These are phyloP conservation scores for Drosophila burlai DNA, from an alignment of 1,140 invertebrate genomes.

Conservation along the genomic window DNA sequence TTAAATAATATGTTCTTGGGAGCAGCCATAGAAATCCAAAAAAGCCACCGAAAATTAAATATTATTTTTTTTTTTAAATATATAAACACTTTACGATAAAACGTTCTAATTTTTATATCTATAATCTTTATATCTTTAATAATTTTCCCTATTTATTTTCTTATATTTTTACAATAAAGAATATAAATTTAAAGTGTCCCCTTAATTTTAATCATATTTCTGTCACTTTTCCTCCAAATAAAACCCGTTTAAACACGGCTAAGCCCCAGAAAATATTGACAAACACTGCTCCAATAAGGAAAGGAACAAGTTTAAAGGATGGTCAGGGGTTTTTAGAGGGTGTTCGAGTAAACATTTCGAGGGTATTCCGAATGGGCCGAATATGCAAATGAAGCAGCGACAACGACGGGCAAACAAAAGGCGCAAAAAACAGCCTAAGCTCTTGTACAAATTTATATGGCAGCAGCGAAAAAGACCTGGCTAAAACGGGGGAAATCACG, in stretches of 20 bases:
- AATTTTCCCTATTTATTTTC: not conserved
- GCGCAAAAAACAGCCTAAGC: conserved; percentile 60
- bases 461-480: conserved; percentile 20
- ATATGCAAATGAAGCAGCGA: conserved; percentile 69
- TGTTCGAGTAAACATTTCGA: conserved; percentile 39
- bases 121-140: not conserved
- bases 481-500: conserved; percentile 22
- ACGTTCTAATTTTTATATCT: not conserved
- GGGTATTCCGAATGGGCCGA: conserved; percentile 67
- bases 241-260: conserved; percentile 12
- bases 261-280: not conserved
- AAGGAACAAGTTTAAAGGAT: conserved; percentile 7
- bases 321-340: conserved; percentile 17
- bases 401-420: conserved; percentile 27
- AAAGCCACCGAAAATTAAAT: no score
- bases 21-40: not conserved
- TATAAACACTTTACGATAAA: not conserved
- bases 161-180: not conserved
- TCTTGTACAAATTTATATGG: conserved; percentile 78
- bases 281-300: conserved; percentile 10
- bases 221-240: not conserved
- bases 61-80: not conserved
- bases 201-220: conserved; percentile 16
- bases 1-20: not conserved
- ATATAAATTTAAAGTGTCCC: not conserved